Evolutionary conservation across 2,113 vertebrate genomes (phyloP), one percentile per base, ranked within the genome.

Genomic region (Scopus umbretta): DNA sequence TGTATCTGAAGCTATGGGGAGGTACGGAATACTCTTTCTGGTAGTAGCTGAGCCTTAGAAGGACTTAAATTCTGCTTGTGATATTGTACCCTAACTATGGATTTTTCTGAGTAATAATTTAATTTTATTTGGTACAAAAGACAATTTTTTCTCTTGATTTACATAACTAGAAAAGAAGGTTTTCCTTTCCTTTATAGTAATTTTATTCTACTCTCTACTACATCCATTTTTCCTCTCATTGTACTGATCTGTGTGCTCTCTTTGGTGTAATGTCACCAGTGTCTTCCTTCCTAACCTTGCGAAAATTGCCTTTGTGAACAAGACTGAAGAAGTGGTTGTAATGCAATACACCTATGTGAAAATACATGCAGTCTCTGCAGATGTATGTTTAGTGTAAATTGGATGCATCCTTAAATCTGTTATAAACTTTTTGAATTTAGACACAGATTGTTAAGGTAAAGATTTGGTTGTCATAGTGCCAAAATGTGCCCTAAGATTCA

Each of bases 221-320:
- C 34, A 17, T 58, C 6, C 3, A 20, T 36, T 79, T 94, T 94
- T 61, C 13, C 72, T 86, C 76, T 62, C 15, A 30, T 66, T 76
- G 21, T 25, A 21, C 20, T 70, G 15, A n/a, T 49, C 40, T 52
- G 9, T 34, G 36, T 70, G 13, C 7, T 68, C 6, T 45, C 13
- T 61, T 59, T 86, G 18, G 13, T 67, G 11, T 34, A 53, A 19
- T 10, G n/a, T 52, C 59, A 38, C 8, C 25, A 65, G 11, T n/a
- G 34, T 47, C 32, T 88, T 47, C 42, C 45, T 71, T 47, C 25
- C 17, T 88, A 97, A 68, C 21, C 34, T 43, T n/a, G 93, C 79
- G 94, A 76, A 97, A 92, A 89, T 94, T 95, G 66, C 47, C 50
- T 95, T 80, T 96, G 45, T 94, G 93, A 76, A 66, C 5, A 22